Percentiles rank a stretch among this genome's conserved stretches.
Conservation (phyloP, 1,140 invertebrate genomes). For the Macrobrachium rosenbergii region DNA sequence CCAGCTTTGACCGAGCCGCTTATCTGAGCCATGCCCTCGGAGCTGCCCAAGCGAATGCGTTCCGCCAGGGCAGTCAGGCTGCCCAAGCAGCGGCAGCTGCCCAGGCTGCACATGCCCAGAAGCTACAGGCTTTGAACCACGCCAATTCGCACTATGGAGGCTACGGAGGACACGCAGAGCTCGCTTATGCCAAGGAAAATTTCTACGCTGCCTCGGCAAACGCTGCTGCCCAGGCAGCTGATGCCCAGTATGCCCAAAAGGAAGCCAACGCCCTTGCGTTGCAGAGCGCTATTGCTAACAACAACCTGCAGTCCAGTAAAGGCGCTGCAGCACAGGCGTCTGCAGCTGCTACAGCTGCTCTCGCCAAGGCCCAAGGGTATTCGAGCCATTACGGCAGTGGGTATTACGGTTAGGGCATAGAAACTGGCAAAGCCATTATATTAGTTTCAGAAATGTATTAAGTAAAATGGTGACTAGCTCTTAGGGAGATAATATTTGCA, state of each 20-base stretch:
- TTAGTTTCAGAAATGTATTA: no score
- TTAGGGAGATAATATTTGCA: no score
- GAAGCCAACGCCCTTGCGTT: constrained; percentile 30
- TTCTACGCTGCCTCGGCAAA: constrained; percentile 34
- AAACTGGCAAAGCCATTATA: no score
- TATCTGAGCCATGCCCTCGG: constrained; percentile 1
- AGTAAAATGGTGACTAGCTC: no score
- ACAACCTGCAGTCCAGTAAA: constrained; percentile 29
- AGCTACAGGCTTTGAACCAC: constrained; percentile 31
- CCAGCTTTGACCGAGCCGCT: background rate
- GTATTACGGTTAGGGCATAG: background rate
- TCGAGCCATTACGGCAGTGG: background rate
- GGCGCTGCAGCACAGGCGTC: constrained; percentile 41
- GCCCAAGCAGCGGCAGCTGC: constrained; percentile 14
- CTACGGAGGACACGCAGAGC: constrained; percentile 20
- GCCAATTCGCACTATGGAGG: constrained; percentile 36
- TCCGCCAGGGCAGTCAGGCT: constrained; percentile 13
- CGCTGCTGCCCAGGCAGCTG: constrained; percentile 34
- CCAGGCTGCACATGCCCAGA: constrained; percentile 27
- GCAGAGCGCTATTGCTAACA: constrained; percentile 39
- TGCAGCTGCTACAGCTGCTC: constrained; percentile 39
- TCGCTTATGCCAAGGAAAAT: constrained; percentile 34
- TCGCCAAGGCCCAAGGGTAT: constrained; percentile 31
- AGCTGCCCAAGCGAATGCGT: constrained; percentile 16
- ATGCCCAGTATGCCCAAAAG: constrained; percentile 51